Base-by-base conservation (phyloP, 2,888 invertebrate genomes). In the Phyllotreta cruciferae region DNA sequence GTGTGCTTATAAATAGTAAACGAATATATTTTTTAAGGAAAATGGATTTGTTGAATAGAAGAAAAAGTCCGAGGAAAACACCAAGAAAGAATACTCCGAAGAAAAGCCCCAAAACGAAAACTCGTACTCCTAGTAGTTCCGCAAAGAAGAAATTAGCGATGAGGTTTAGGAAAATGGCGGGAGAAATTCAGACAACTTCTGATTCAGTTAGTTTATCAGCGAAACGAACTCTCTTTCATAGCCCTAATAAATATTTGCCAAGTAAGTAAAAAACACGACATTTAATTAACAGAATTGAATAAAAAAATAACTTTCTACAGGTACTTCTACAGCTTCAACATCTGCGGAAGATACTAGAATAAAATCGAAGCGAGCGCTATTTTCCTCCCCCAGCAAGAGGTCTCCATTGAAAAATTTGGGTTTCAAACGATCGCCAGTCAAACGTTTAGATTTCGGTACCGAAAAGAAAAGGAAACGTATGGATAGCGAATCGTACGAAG, bases 211-310 rank as follows among this genome's bases (percentile, higher is more conserved):
- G 13, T 75, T 36, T 53, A 14, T 36, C 44, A 6, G 52, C 88
- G 0, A 92, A 90, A 71, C 83, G 92, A 60, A 91, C 91, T 0
- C 78, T 92, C 1, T 92, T 92, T 72, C 86, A 90, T 71, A 92
- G 91, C 75, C 91, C 92, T 1, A 85, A 76, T 55, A 66, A 69
- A 60, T 66, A 70, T 37, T 54, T 69, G 52, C 66, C 73, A 56
- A 71, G 75, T 74, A 63, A 71, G 72, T 70, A 60, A 24, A 47
- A 42, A 47, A 41, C 45, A 13, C 9, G 11, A 38, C 24, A 37
- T 35, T 44, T 52, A 44, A 56, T 14, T 62, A 54, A 38, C 41
- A 45, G 6, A 24, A 44, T 5, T 55, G n/a, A 45, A 35, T 41
- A 36, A 45, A 2, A 45, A 10, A 45, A 13, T 37, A 8, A 37